Percentiles rank a stretch among this genome's conserved stretches.
Conservation (phyloP, 1,140 invertebrate species). For the Ptiloglossa arizonensis region DNA sequence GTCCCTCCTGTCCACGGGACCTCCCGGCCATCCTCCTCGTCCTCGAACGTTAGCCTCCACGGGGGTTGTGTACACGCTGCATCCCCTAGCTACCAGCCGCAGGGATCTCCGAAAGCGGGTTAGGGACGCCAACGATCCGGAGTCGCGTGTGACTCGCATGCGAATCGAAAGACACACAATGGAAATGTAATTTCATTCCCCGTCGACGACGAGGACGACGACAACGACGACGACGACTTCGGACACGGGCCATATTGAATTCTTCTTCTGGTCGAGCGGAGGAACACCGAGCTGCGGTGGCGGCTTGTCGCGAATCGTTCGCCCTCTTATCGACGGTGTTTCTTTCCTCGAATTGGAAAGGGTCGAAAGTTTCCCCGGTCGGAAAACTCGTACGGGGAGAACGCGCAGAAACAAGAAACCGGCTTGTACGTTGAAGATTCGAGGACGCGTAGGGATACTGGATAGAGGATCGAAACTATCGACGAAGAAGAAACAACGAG, state of each 20-base stretch:
- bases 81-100: constrained; percentile 1
- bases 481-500: too few species aligned
- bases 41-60: too few species aligned
- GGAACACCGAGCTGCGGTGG: not conserved
- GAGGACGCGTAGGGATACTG: too few species aligned
- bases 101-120: constrained; percentile 5
- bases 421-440: too few species aligned
- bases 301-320: constrained; percentile 31
- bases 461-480: too few species aligned
- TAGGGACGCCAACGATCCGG: constrained; percentile 23
- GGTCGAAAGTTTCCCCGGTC: not conserved
- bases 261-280: constrained; percentile 1
- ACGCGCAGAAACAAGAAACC: too few species aligned
- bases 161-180: constrained; percentile 71
- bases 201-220: too few species aligned
- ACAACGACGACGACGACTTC: constrained; percentile 22
- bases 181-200: constrained; percentile 73
- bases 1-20: constrained; percentile 21
- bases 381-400: too few species aligned
- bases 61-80: constrained; percentile 20
- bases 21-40: constrained; percentile 35
- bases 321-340: constrained; percentile 16
- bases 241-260: constrained; percentile 61
- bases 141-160: constrained; percentile 69
- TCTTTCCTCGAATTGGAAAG: not conserved